Percentiles rank a stretch among this genome's conserved stretches.
Conservation (phyloP, 2,797 vertebrate species). For the Sebastiscus tertius region DNA sequence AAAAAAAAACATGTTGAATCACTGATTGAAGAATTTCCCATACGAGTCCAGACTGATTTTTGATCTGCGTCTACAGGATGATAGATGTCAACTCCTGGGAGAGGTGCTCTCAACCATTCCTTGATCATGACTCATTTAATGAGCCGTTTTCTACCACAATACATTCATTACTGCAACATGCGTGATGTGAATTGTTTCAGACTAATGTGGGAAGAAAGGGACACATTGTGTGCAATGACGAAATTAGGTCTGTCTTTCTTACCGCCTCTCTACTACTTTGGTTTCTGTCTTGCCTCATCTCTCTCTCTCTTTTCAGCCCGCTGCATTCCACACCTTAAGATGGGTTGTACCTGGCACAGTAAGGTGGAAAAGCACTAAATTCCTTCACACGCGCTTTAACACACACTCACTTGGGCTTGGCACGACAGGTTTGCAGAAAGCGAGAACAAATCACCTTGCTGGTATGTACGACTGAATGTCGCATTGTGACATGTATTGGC, state of each 20-base stretch:
- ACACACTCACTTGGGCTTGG: conserved; percentile 7
- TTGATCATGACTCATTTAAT: conserved; percentile 30
- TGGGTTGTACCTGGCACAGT: conserved; percentile 55
- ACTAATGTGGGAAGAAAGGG: neutral
- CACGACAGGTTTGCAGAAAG: neutral
- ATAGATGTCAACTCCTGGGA: neutral
- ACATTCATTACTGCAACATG: neutral
- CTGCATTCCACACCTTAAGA: conserved; percentile 56
- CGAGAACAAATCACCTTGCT: neutral
- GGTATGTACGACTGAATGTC: neutral
- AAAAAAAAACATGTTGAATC: neutral
- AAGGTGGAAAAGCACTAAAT: conserved; percentile 21
- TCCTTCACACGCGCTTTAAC: conserved; percentile 14
- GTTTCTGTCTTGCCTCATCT: neutral
- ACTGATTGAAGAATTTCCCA: neutral
- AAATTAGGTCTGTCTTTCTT: neutral
- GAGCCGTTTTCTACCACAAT: neutral
- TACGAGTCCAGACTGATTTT: neutral
- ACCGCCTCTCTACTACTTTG: neutral
- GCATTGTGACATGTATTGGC: neutral
- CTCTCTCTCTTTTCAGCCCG: neutral
- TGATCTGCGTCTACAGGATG: neutral
- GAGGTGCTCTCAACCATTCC: neutral
- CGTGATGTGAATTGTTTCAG: neutral
- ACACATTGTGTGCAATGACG: neutral